Base-by-base conservation (phyloP, 2,113 vertebrate species). In the Actenoides hombroni region DNA sequence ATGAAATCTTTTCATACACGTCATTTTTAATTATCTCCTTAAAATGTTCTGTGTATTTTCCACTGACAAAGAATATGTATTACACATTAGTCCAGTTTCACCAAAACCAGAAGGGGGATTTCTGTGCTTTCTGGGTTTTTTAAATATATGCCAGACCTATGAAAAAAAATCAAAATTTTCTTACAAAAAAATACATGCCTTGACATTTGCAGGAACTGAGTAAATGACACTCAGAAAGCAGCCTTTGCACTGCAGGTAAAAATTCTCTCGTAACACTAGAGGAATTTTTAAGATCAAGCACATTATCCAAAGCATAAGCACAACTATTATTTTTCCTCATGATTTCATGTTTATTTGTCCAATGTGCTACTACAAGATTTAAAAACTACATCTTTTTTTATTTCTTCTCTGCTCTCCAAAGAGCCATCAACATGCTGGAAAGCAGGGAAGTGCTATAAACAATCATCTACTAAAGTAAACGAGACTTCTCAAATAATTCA, bases 401-500 rank as follows among this genome's bases (percentile, higher is more conserved):
- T 29, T 44, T 18, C 11, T 11, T 12, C 16, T 13, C 54, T 0
- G 0, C 86, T 56, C 80, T 84, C 80, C 83, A 69, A 90, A 75
- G 83, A 79, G 81, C 81, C 63, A 95, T 92, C 94, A 89, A 82
- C 83, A 91, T 37, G 0, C 83, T 79, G 92, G 77, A 92, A 93
- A 86, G 53, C 80, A 95, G 54, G 83, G 44, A 92, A 90, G 88
- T 95, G 90, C 82, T 94, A 94, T 96, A 96, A 97, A 95, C 94
- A 96, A 79, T 56, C 53, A 90, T 91, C 77, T 54, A 33, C 74
- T 93, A 96, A 94, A 94, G 95, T 95, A 96, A 96, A 96, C 95
- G 49, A 64, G 61, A 61, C 83, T 89, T 91, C 78, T 94, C 92
- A 92, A 85, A 87, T 94, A 94, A 91, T 84, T 92, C 74, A 86